A percentile compares a stretch with the other conserved stretches of the same genome.
phyloP scores from a whole-genome alignment of 2,888 invertebrate genomes.

The Sthenelais limicola region DNA sequence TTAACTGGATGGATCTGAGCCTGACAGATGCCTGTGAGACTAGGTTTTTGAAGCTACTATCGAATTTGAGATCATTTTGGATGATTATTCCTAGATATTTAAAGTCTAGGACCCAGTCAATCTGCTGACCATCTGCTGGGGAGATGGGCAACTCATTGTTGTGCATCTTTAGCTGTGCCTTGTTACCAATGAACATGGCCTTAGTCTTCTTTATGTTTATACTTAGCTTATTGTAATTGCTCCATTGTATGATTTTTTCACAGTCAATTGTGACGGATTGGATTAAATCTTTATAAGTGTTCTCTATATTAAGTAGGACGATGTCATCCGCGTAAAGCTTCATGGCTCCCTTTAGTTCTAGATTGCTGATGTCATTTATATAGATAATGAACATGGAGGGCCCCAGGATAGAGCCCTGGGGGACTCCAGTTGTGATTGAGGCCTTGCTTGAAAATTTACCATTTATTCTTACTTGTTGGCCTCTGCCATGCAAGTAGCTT shows the following conservation, averaged over 20 bases:
- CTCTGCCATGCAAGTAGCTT: background rate
- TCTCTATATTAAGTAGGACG: background rate
- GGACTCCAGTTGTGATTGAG: background rate
- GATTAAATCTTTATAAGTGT: background rate
- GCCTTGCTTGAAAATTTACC: background rate
- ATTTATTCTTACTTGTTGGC: background rate
- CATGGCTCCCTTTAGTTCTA: background rate
- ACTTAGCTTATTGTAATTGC: background rate
- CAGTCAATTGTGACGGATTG: no score
- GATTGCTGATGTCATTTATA: conserved; percentile 4
- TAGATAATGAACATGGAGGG: background rate
- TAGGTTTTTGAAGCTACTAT: no score
- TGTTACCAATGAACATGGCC: no score
- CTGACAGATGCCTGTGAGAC: no score
- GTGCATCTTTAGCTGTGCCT: no score
- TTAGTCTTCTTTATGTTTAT: background rate
- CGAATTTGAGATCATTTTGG: no score
- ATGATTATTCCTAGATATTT: no score
- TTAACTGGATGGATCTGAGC: no score
- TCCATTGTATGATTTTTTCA: background rate
- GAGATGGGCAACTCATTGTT: no score
- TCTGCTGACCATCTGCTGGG: no score
- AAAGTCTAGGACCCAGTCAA: no score
- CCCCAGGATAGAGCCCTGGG: conserved; percentile 1
- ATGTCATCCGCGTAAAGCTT: conserved; percentile 9